These are phyloP conservation scores for Cephalopterus ornatus DNA, from an alignment of 2,113 vertebrate genomes.

Conservation along the genomic window DNA sequence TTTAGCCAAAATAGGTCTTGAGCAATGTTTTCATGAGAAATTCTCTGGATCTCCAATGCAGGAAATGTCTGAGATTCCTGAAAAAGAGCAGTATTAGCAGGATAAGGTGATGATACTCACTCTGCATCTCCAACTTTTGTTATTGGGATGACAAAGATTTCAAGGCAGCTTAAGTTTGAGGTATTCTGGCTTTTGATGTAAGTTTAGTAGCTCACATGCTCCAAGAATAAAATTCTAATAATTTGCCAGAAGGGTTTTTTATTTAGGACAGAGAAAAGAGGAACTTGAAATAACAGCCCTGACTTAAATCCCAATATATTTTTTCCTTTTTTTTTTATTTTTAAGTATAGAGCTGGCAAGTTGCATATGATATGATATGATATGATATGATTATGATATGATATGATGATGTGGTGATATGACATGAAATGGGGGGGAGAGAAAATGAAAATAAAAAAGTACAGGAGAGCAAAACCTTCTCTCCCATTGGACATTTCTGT, in stretches of 20 bases:
- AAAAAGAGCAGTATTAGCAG: neutral
- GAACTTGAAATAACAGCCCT: neutral
- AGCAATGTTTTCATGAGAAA: slow-evolving; percentile 15
- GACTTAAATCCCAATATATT: neutral
- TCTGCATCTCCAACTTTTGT: neutral
- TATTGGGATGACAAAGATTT: neutral
- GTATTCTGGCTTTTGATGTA: neutral
- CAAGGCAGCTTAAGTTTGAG: neutral
- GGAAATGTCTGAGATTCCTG: slow-evolving; percentile 44
- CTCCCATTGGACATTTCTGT: neutral
- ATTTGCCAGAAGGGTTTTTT: neutral
- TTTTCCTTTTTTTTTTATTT: neutral
- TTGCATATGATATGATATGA: neutral
- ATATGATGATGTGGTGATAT: neutral
- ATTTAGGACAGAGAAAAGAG: neutral
- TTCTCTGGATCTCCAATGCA: slow-evolving; percentile 5
- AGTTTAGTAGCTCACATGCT: neutral
- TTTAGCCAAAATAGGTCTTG: slow-evolving; percentile 22
- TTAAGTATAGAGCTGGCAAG: neutral
- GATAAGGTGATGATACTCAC: neutral
- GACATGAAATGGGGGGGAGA: neutral
- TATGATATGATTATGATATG: neutral
- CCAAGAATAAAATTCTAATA: neutral
- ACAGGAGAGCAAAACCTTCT: neutral
- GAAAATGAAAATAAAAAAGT: neutral